Percentiles rank a stretch among this genome's conserved stretches.
Evolutionary conservation across 2,113 vertebrate genomes (phyloP).

Genomic region (Ictalurus punctatus): DNA sequence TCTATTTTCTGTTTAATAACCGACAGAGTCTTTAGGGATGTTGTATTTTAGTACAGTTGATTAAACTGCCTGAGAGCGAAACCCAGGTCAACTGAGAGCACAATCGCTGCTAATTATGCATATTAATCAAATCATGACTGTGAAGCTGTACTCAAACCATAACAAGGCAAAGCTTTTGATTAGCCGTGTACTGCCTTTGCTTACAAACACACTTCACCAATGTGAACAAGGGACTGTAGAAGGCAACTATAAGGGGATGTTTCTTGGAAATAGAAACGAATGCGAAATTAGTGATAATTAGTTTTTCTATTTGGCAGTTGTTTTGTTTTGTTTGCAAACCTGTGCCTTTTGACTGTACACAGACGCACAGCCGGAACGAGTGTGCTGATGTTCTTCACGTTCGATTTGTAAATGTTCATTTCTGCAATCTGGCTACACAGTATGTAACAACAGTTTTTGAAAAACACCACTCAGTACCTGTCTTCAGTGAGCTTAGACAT

Average conservation of each 20-base stretch:
- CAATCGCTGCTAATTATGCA: conserved; percentile 37
- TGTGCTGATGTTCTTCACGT: neutral
- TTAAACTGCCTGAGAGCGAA: conserved; percentile 5
- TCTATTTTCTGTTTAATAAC: conserved; percentile 19
- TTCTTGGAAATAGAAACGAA: neutral
- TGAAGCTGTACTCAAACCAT: conserved; percentile 18
- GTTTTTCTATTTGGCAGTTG: neutral
- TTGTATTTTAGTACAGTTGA: conserved; percentile 21
- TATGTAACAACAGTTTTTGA: neutral
- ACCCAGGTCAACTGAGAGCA: conserved; percentile 30
- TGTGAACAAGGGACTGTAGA: neutral
- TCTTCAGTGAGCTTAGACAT: neutral
- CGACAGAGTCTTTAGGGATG: neutral
- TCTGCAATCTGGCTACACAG: neutral
- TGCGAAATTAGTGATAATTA: neutral
- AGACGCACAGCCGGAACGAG: neutral
- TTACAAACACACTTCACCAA: neutral
- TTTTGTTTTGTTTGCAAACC: conserved; percentile 11
- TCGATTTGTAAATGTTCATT: neutral
- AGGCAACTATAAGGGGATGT: neutral
- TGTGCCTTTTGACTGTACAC: conserved; percentile 2
- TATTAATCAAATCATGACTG: conserved; percentile 40
- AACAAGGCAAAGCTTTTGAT: conserved; percentile 20
- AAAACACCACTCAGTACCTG: too few species aligned
- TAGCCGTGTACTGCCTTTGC: conserved; percentile 11